phyloP scores from a whole-genome alignment of 2,113 vertebrate genomes.

The Coreoperca whiteheadi region DNA sequence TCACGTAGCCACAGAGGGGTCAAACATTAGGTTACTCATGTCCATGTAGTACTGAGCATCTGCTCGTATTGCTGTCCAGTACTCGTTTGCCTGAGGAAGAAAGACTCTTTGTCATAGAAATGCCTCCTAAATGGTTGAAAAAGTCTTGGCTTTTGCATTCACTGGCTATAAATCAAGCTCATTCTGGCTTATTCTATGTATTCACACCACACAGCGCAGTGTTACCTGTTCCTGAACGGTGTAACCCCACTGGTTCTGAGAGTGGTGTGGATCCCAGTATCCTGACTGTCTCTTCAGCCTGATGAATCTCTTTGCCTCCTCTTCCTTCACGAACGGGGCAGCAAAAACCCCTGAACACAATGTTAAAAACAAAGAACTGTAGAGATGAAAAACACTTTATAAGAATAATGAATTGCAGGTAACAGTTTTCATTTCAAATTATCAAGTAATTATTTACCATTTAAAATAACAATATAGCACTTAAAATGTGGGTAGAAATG shows the following conservation, averaged over 20 bases:
- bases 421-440: background rate
- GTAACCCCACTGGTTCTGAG: conserved; percentile 80
- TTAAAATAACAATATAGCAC: background rate
- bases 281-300: conserved; percentile 75
- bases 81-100: conserved; percentile 76
- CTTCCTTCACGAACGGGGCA: conserved; percentile 74
- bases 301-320: conserved; percentile 75
- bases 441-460: background rate
- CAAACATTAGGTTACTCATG: conserved; percentile 79
- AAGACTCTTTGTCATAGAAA: background rate
- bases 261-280: conserved; percentile 77
- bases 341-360: conserved; percentile 63
- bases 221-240: conserved; percentile 78
- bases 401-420: background rate
- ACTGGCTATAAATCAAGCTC: background rate
- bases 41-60: conserved; percentile 81
- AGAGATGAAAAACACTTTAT: background rate
- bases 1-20: conserved; percentile 75
- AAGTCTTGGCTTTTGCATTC: background rate
- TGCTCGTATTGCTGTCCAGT: conserved; percentile 75
- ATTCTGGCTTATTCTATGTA: background rate
- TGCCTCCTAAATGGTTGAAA: background rate
- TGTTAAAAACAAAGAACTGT: background rate
- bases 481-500: background rate
- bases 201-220: background rate